A percentile compares a stretch with the other conserved stretches of the same genome.
Evolutionary conservation across 2,797 vertebrate species (phyloP).

Genomic region (Falco rusticolus): DNA sequence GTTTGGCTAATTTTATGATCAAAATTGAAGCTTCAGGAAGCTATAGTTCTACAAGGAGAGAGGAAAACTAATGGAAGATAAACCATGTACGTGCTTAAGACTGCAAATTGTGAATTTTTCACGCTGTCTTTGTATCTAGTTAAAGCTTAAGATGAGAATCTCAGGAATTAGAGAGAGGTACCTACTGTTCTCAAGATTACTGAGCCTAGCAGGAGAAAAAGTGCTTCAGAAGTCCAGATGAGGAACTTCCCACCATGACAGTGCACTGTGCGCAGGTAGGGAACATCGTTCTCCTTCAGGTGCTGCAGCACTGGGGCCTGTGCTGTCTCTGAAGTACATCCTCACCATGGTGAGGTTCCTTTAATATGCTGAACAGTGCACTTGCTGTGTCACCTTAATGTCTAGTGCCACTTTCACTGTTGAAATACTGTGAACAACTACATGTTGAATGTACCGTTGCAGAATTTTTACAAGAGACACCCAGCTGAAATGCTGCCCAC

Average conservation of each 20-base stretch:
- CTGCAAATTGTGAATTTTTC: neutral
- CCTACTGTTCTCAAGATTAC: neutral
- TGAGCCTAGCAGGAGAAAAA: neutral
- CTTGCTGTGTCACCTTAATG: neutral
- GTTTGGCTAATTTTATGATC: neutral
- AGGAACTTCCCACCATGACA: neutral
- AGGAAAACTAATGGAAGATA: neutral
- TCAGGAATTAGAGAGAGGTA: neutral
- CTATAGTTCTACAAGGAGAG: neutral
- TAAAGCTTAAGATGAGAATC: neutral
- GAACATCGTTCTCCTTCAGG: neutral
- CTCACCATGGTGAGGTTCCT: neutral
- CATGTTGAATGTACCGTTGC: neutral
- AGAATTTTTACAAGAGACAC: neutral
- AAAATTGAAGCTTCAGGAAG: neutral
- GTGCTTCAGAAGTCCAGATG: neutral
- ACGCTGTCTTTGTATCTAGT: neutral
- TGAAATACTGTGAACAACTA: neutral
- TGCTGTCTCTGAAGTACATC: neutral
- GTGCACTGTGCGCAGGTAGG: neutral
- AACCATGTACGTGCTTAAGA: neutral
- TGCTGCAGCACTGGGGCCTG: neutral
- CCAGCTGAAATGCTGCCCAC: neutral
- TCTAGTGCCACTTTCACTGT: neutral
- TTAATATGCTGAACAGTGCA: neutral